Evolutionary conservation across 2,797 vertebrate genomes (phyloP).

Genomic region (Furcifer pardalis): DNA sequence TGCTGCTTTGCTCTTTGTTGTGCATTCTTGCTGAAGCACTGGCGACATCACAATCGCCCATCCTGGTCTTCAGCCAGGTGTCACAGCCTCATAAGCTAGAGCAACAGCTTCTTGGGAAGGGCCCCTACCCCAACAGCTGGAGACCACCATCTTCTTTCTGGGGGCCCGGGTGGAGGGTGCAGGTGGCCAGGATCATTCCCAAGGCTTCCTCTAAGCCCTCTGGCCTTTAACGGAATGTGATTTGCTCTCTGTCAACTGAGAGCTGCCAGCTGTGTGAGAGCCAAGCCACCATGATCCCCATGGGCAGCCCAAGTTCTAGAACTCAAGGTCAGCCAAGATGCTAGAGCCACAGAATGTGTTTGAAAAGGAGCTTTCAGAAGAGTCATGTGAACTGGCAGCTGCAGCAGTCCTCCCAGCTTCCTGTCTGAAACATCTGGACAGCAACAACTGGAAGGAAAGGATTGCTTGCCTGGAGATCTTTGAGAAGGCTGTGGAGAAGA

Average conservation of each 20-base stretch:
- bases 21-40: neutral
- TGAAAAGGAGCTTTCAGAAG: constrained; percentile 33
- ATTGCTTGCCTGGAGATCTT: constrained; percentile 10
- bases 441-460: constrained; percentile 14
- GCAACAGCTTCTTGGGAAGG: neutral
- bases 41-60: neutral
- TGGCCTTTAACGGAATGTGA: constrained; percentile 7
- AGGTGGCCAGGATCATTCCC: neutral
- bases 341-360: constrained; percentile 1
- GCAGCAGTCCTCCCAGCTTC: constrained; percentile 8
- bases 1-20: neutral
- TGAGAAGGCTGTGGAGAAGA: constrained; percentile 79
- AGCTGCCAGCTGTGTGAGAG: neutral
- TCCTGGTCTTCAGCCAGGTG: neutral
- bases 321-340: neutral
- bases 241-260: neutral
- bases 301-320: constrained; percentile 8
- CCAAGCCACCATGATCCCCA: neutral
- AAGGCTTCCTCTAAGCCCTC: neutral
- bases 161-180: neutral
- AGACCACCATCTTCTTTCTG: neutral
- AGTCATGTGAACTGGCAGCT: constrained; percentile 19
- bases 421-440: constrained; percentile 39
- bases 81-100: neutral
- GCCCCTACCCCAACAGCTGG: neutral